These are phyloP conservation scores for Corythornis madagascariensis DNA, from an alignment of 2,113 vertebrate species.

Conservation along the genomic window DNA sequence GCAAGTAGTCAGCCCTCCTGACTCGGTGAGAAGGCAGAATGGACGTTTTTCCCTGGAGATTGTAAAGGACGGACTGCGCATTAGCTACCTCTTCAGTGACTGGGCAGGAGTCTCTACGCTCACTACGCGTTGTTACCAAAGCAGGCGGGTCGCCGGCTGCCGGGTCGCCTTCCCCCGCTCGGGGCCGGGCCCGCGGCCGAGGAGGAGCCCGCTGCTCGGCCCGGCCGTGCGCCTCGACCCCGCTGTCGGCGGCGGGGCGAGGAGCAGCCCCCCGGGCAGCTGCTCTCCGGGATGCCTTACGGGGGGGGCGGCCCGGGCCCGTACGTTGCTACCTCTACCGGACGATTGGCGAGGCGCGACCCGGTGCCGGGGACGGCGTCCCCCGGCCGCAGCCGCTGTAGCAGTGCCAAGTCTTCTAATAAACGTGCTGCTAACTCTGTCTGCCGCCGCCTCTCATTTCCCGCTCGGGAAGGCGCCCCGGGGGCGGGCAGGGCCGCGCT, in stretches of 20 bases:
- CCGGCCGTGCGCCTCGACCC: background rate
- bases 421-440: slow-evolving; percentile 60
- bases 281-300: slow-evolving; percentile 26
- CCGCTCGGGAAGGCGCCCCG: background rate
- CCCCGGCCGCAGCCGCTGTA: slow-evolving; percentile 38
- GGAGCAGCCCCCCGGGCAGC: background rate
- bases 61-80: slow-evolving; percentile 69
- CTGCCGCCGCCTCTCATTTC: slow-evolving; percentile 33
- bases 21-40: background rate
- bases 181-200: background rate
- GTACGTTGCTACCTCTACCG: slow-evolving; percentile 53
- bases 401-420: slow-evolving; percentile 54
- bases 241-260: background rate
- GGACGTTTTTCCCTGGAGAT: slow-evolving; percentile 55
- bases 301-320: background rate
- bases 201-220: background rate
- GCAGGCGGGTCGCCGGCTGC: slow-evolving; percentile 32
- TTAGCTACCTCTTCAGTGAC: slow-evolving; percentile 80
- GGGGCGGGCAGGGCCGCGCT: background rate
- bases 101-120: slow-evolving; percentile 67
- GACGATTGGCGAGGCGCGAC: slow-evolving; percentile 2
- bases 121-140: slow-evolving; percentile 66
- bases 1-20: background rate
- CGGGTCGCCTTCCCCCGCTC: background rate
- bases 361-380: background rate